A percentile compares a stretch with the other conserved stretches of the same genome.
Evolutionary conservation across 2,888 invertebrate genomes (phyloP).

Genomic region (Cryptops parisi): DNA sequence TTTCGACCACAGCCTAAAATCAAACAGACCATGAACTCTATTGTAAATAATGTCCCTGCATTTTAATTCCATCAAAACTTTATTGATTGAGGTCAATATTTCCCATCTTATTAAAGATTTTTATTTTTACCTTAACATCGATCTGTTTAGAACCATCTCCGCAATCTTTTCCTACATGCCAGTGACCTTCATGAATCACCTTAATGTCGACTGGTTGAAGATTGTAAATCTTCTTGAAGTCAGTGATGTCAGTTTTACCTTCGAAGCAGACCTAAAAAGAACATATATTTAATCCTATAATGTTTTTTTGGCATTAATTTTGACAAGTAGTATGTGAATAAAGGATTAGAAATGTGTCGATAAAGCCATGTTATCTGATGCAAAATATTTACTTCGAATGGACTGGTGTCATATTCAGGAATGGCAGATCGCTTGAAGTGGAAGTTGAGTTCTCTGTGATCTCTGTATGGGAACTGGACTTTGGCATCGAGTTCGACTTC

Average conservation of each 20-base stretch:
- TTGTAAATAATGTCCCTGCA: background rate
- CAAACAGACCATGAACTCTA: background rate
- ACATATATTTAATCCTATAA: background rate
- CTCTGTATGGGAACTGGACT: background rate
- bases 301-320: too few species aligned
- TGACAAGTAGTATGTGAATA: too few species aligned
- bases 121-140: background rate
- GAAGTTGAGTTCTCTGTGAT: constrained; percentile 9
- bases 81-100: too few species aligned
- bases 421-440: constrained; percentile 15
- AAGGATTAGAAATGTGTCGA: too few species aligned
- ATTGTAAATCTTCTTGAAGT: background rate
- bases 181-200: background rate
- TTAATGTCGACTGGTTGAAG: background rate
- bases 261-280: constrained; percentile 1
- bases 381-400: constrained; percentile 15
- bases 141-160: background rate
- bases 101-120: too few species aligned
- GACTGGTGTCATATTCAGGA: constrained; percentile 16
- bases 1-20: constrained; percentile 5
- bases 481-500: constrained; percentile 9
- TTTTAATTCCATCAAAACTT: too few species aligned
- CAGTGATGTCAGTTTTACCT: background rate
- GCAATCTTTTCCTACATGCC: background rate
- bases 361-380: too few species aligned